Conservation (phyloP, 2,113 vertebrate genomes). For the Indicator indicator region DNA sequence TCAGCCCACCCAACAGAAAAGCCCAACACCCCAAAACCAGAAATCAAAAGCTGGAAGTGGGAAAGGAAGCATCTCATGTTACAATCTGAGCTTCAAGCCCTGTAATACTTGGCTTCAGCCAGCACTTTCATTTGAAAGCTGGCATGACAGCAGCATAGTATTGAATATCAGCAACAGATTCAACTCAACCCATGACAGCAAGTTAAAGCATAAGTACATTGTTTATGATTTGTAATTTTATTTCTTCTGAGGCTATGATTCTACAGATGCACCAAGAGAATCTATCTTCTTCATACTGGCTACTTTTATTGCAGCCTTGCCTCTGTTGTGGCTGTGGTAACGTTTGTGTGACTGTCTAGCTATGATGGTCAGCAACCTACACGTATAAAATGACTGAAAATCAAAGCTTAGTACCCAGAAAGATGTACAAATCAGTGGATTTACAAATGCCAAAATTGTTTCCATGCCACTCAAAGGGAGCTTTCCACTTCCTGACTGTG, state of each 20-base stretch:
- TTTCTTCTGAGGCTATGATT: not conserved
- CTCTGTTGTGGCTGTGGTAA: not conserved
- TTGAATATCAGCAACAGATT: too few species aligned
- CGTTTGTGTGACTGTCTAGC: not conserved
- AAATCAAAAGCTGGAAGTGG: too few species aligned
- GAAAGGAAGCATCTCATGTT: too few species aligned
- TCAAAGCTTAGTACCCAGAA: not conserved
- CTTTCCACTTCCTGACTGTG: not conserved
- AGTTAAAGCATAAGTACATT: not conserved
- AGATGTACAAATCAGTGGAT: not conserved
- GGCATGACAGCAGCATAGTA: too few species aligned
- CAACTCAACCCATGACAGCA: too few species aligned
- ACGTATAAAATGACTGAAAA: not conserved
- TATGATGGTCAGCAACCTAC: not conserved
- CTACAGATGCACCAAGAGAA: not conserved
- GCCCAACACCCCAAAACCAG: too few species aligned
- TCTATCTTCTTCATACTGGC: rapidly evolving
- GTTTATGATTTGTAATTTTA: not conserved
- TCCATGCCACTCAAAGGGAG: not conserved
- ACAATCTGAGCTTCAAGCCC: too few species aligned
- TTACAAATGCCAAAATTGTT: not conserved
- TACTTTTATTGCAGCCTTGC: not conserved
- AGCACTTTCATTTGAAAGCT: too few species aligned
- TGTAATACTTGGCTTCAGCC: too few species aligned
- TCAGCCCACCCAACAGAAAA: too few species aligned